Percentiles rank a stretch among this genome's conserved stretches.
These are phyloP conservation scores for Psilanteris sp. DNA, from an alignment of 1,140 invertebrate species.

Conservation along the genomic window DNA sequence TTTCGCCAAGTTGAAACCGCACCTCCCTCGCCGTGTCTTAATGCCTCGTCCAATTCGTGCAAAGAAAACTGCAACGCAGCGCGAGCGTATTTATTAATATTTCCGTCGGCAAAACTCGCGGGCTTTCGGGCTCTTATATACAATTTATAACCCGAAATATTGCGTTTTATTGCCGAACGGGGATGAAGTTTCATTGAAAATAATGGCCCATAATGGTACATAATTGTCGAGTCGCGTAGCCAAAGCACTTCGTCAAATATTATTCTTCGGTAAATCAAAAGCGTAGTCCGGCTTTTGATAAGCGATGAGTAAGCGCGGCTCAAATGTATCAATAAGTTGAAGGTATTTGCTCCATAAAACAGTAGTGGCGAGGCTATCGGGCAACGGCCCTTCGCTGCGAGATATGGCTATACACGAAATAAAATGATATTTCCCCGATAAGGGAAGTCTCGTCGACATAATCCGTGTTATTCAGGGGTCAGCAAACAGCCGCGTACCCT, in stretches of 20 bases:
- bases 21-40: too few species aligned
- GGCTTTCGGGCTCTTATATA: too few species aligned
- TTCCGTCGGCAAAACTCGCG: too few species aligned
- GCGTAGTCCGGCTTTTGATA: constrained; percentile 42
- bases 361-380: constrained; percentile 13
- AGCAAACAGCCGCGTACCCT: constrained; percentile 63
- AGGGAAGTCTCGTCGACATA: constrained; percentile 70
- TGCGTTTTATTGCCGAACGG: too few species aligned
- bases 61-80: too few species aligned
- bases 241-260: constrained; percentile 42
- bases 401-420: constrained; percentile 79
- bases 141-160: too few species aligned
- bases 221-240: constrained; percentile 36
- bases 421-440: constrained; percentile 80
- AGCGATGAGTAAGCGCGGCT: constrained; percentile 58
- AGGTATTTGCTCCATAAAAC: constrained; percentile 70
- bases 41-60: too few species aligned
- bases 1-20: too few species aligned
- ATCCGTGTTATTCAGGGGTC: constrained; percentile 76
- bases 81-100: too few species aligned
- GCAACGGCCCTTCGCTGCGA: constrained; percentile 44
- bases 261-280: constrained; percentile 48
- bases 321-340: constrained; percentile 68
- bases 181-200: neutral
- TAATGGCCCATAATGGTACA: constrained; percentile 30